Evolutionary conservation across 1,140 invertebrate genomes (phyloP).

Genomic region (Lanistes nyassanus): DNA sequence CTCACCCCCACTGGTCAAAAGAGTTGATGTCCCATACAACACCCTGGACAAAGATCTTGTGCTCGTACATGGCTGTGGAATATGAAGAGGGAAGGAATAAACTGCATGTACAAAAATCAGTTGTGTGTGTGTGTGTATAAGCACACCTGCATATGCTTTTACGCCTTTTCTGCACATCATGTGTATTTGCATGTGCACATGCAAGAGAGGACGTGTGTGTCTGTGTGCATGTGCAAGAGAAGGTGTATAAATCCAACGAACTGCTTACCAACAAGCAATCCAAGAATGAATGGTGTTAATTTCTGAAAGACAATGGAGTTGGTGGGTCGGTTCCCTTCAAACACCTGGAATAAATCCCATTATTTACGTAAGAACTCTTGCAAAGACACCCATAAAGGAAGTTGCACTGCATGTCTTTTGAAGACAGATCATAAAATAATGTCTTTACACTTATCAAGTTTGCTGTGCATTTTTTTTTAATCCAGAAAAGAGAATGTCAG

Average conservation of each 20-base stretch:
- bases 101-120: background rate
- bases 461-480: too few relatives aligned
- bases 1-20: conserved; percentile 98
- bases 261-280: conserved; percentile 89
- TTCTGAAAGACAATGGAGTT: conserved; percentile 97
- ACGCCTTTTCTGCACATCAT: background rate
- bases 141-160: background rate
- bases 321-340: conserved; percentile 96
- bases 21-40: conserved; percentile 99
- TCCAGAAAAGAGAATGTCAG: too few relatives aligned
- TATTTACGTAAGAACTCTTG: too few relatives aligned
- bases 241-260: too few relatives aligned
- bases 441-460: too few relatives aligned
- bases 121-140: background rate
- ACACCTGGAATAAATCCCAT: conserved; percentile 73
- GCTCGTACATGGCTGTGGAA: conserved; percentile 92
- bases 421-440: too few relatives aligned
- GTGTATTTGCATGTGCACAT: background rate
- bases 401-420: too few relatives aligned
- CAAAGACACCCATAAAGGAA: too few relatives aligned
- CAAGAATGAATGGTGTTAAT: conserved; percentile 93
- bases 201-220: background rate
- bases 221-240: background rate
- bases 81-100: conserved; percentile 41
- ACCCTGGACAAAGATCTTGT: conserved; percentile 99